Evolutionary conservation across 2,888 invertebrate genomes (phyloP).

Genomic region (Amphiduros pacificus): DNA sequence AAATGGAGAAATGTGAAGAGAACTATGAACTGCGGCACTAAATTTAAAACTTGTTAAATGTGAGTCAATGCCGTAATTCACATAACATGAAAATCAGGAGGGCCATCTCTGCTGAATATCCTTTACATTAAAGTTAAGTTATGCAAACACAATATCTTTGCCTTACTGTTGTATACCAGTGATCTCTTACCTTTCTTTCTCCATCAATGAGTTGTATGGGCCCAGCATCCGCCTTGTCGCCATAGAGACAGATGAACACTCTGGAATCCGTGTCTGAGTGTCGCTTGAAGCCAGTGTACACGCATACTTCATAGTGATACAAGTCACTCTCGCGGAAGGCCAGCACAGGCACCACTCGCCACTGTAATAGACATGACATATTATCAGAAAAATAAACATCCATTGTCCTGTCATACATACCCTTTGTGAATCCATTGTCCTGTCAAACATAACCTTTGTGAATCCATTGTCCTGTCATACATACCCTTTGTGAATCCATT

Average conservation of each 20-base stretch:
- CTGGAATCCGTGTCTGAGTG: slow-evolving; percentile 1
- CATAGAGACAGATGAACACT: slow-evolving; percentile 8
- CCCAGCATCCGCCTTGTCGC: neutral
- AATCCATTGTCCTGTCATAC: neutral
- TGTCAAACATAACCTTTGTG: too few species aligned
- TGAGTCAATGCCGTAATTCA: too few species aligned
- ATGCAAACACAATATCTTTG: too few species aligned
- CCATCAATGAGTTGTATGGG: slow-evolving; percentile 1
- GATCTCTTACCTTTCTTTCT: neutral
- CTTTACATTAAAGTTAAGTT: too few species aligned
- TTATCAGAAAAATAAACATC: neutral
- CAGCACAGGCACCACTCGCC: slow-evolving; percentile 5
- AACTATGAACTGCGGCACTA: too few species aligned
- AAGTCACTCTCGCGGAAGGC: neutral
- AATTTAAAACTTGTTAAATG: too few species aligned
- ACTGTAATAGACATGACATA: neutral
- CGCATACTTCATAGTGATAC: slow-evolving; percentile 2
- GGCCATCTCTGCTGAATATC: too few species aligned
- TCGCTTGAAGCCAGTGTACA: slow-evolving; percentile 3
- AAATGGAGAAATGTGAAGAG: too few species aligned
- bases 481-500: slow-evolving; percentile 48
- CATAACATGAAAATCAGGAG: too few species aligned
- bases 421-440: neutral
- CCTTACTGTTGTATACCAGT: too few species aligned
- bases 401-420: neutral